Conservation (phyloP, 2,888 invertebrate species). For the Timema cristinae region DNA sequence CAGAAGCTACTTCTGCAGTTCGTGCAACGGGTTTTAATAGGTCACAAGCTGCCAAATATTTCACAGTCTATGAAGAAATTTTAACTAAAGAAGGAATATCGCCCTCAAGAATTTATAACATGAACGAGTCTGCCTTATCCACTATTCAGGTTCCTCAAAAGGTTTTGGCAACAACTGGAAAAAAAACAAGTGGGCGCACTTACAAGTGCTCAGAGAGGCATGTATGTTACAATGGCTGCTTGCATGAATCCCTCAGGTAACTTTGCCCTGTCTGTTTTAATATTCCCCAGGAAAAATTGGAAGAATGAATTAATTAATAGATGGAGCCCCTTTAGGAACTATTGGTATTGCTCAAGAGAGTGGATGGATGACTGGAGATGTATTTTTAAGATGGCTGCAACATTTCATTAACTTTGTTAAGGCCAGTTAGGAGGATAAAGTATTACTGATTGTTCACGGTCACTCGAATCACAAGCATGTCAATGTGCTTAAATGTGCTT, state of each 20-base stretch:
- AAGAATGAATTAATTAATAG: conserved; percentile 31
- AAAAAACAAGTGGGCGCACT: conserved; percentile 28
- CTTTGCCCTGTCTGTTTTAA: conserved; percentile 31
- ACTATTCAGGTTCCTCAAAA: neutral
- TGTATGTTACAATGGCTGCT: conserved; percentile 32
- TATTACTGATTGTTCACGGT: conserved; percentile 23
- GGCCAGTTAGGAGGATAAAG: conserved; percentile 2
- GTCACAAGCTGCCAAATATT: neutral
- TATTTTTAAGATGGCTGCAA: conserved; percentile 29
- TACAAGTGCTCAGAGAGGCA: conserved; percentile 32
- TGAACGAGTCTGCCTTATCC: neutral
- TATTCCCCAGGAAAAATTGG: conserved; percentile 31
- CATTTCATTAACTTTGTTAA: conserved; percentile 21
- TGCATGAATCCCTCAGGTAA: conserved; percentile 31
- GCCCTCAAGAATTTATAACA: neutral
- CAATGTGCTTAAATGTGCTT: conserved; percentile 22
- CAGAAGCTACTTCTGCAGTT: conserved; percentile 6
- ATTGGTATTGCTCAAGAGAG: conserved; percentile 25
- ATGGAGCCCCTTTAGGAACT: conserved; percentile 30
- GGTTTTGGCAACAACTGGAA: conserved; percentile 10
- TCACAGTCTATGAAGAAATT: neutral
- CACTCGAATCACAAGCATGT: conserved; percentile 25
- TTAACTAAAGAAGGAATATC: neutral
- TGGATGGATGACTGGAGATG: conserved; percentile 32
- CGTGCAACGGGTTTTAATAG: neutral